Evolutionary conservation across 2,113 vertebrate species (phyloP), one percentile per base, ranked within the genome.

Genomic region (Lepisosteus osseus): DNA sequence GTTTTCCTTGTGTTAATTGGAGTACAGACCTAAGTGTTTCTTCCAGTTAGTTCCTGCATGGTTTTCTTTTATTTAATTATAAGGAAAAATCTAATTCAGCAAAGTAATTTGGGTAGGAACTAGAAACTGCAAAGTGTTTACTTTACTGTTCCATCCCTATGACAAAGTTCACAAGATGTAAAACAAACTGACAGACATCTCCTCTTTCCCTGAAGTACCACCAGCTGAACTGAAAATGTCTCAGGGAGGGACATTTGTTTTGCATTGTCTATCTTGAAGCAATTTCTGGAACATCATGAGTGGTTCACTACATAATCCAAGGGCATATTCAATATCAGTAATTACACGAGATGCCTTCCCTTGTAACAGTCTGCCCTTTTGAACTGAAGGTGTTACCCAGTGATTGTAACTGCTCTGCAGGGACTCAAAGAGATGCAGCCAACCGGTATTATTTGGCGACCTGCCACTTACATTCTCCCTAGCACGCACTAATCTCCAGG

Each of bases 361-460:
- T 63, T 63, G 61, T 1, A 8, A 65, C 68, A 78, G 72, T 45
- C 2, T 0, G 4, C 66, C 71, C 74, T 70, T 67, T 45, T 71
- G 71, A 83, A 72, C 85, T 65, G 3, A 6, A 74, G 79, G 80
- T 15, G 40, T 64, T 84, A 72, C 66, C 76, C 68, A 29, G 6
- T 56, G 78, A 63, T 80, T 15, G n/a, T 69, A 73, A 79, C 82
- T 78, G 12, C 71, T 77, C 76, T 62, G 17, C 0, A 6, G 79
- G 80, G 74, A 62, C 14, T 11, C 0, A 0, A 1, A 47, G 71
- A 57, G 77, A 64, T 17, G 68, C 0, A 5, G 13, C 73, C 76
- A 68, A 67, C 72, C 40, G 1, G 77, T 55, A 80, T 74, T 76
- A 29, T 72, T 74, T 56, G 84, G 79, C 86, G 75, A 77, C 7